Base-by-base conservation (phyloP, 2,888 invertebrate species). In the Bombylius discolor region DNA sequence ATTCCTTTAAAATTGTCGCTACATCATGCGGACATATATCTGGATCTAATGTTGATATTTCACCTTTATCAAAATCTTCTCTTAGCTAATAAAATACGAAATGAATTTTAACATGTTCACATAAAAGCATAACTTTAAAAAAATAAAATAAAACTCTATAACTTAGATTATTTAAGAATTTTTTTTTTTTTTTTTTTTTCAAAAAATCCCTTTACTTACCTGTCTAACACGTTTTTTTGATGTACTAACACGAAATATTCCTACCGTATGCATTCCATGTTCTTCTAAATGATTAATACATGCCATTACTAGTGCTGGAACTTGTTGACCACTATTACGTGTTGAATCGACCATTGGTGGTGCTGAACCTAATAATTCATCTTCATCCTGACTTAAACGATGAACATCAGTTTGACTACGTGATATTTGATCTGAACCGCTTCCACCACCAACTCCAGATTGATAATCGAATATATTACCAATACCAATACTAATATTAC, bases 1-100 rank as follows among this genome's bases (percentile, higher is more conserved):
- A 96, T 75, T 95, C 95, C 72, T 96, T 96, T 42, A 96, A 80
- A 47, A 96, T 78, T 0, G 92, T 89, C 9, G 93, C 95, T 56
- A 95, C 90, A 70, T 96, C 95, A 73, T 96, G 94, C 1, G 94
- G 92, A 74, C 90, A 89, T 64, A 87, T 87, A 49, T 89, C 87
- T 11, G 85, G 80, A 62, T 85, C 86, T 64, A 94, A 77, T 57
- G 81, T 79, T 13, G 81, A 79, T 66, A 84, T 84, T 64, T 83
- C 81, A 23, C 89, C 90, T 60, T 83, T 82, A 75, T 95, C 92
- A 76, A 95, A 92, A 60, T 91, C 91, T 70, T 95, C 94, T 49
- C 92, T 79, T 61, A 95, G 76, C 91, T 94, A 72, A 47, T 77
- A 77, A 11, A 36, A 36, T 6, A 36, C 7, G 1, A 36, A 36